A percentile compares a stretch with the other conserved stretches of the same genome.
phyloP scores from a whole-genome alignment of 2,888 invertebrate species.

The Drosophila neotestacea region DNA sequence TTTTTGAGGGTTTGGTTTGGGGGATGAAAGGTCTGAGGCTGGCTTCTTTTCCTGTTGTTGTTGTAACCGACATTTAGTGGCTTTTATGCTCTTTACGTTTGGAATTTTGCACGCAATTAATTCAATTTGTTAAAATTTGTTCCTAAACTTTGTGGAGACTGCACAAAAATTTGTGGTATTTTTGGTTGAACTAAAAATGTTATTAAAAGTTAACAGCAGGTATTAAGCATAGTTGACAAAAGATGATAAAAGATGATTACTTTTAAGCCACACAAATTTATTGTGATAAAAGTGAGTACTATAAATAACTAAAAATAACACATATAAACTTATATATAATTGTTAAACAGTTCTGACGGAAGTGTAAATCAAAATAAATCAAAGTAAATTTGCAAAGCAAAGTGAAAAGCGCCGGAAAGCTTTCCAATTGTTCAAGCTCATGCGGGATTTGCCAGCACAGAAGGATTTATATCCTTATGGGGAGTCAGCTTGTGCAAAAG shows the following conservation, averaged over 20 bases:
- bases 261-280: too few species aligned
- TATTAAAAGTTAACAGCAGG: constrained; percentile 24
- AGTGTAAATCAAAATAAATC: constrained; percentile 16
- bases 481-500: not conserved
- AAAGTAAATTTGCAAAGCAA: constrained; percentile 11
- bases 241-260: not conserved
- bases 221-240: constrained; percentile 21
- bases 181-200: constrained; percentile 14
- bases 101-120: constrained; percentile 66
- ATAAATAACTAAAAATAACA: not conserved
- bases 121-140: constrained; percentile 62
- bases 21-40: constrained; percentile 1
- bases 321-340: not conserved
- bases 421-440: constrained; percentile 24
- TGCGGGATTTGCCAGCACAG: constrained; percentile 25
- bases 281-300: not conserved
- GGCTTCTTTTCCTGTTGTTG: constrained; percentile 20
- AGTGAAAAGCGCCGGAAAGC: constrained; percentile 28
- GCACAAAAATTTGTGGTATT: constrained; percentile 33
- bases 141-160: constrained; percentile 28
- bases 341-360: not conserved
- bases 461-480: constrained; percentile 20
- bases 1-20: constrained; percentile 16
- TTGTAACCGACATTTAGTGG: constrained; percentile 61
- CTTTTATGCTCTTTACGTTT: constrained; percentile 47